These are phyloP conservation scores for Ammodytes dubius DNA, from an alignment of 2,113 vertebrate genomes.

Conservation along the genomic window DNA sequence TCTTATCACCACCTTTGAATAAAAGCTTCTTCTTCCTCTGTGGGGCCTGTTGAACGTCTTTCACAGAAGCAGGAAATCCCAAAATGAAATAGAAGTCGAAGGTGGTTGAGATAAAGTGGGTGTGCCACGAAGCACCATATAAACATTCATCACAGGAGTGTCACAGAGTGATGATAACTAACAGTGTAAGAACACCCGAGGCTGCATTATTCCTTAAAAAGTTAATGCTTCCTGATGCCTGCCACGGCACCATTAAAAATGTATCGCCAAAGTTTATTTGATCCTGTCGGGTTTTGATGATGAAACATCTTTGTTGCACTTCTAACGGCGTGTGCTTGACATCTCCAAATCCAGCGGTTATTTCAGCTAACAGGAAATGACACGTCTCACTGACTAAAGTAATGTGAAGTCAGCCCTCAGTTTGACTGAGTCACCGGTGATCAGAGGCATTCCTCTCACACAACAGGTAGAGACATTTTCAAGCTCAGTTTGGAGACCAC, in stretches of 20 bases:
- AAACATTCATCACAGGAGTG: constrained; percentile 21
- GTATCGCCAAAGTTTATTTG: constrained; percentile 54
- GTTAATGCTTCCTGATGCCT: constrained; percentile 62
- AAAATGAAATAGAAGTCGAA: constrained; percentile 9
- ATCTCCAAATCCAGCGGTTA: constrained; percentile 57
- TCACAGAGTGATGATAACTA: constrained; percentile 49
- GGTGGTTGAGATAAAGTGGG: constrained; percentile 7
- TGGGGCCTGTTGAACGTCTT: constrained; percentile 19
- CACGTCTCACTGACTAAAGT: constrained; percentile 14
- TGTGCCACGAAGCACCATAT: neutral
- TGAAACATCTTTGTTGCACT: constrained; percentile 71
- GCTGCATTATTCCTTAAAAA: constrained; percentile 54
- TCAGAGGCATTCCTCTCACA: neutral
- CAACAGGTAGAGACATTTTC: constrained; percentile 25
- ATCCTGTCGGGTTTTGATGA: constrained; percentile 73
- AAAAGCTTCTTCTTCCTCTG: constrained; percentile 4
- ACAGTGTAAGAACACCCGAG: constrained; percentile 50
- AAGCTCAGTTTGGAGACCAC: constrained; percentile 5
- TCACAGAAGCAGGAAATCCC: constrained; percentile 13
- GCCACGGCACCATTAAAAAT: constrained; percentile 65
- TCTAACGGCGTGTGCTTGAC: constrained; percentile 35
- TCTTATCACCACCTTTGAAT: constrained; percentile 16
- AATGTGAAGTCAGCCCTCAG: constrained; percentile 37
- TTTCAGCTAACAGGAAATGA: constrained; percentile 44
- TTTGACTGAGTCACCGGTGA: constrained; percentile 20